Evolutionary conservation across 2,797 vertebrate genomes (phyloP), one percentile per base, ranked within the genome.

Genomic region (Nyctalus aviator): DNA sequence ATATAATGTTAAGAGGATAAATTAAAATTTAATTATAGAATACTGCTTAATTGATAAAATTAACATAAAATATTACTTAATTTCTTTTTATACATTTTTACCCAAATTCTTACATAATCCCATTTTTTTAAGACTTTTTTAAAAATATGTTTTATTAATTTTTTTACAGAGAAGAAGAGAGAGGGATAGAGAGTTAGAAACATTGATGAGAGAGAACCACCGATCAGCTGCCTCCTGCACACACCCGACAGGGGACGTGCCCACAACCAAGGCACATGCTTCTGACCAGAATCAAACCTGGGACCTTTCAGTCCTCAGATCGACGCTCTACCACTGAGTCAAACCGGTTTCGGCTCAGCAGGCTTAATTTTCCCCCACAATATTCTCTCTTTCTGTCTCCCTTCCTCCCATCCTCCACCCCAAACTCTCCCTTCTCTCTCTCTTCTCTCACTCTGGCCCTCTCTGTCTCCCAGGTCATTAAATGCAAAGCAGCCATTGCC

Each of bases 401-500:
- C 18, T 66, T 17, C 11, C 44, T 27, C 30, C 21, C 37, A 44
- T 37, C 17, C 30, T 9, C 50, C 30, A 68, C 21, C 9, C 13
- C 21, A 53, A 13, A 8, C 5, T 6, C 35, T 23, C 9, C 17
- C 15, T 30, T 11, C 30, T 10, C 35, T 18, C 4, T 75, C 15
- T 5, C 44, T 27, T 27, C n/a, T 18, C n/a, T 35, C 21, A 8
- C 57, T 15, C 41, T 2, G 17, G 27, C 17, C 48, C 21, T 64
- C 35, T 14, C 14, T 84, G 8, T 57, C 50, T 78, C 41, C 90
- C 94, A 99, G 99, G 98, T 99, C 68, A 99, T 99, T 95, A 99
- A 98, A 94, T 99, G 99, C 97, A 99, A 98, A 96, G 99, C 99
- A 88, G 99, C 99, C 14, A 97, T 99, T 18, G 94, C 98, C 90